Evolutionary conservation across 2,113 vertebrate species (phyloP).

Genomic region (Zeus faber): DNA sequence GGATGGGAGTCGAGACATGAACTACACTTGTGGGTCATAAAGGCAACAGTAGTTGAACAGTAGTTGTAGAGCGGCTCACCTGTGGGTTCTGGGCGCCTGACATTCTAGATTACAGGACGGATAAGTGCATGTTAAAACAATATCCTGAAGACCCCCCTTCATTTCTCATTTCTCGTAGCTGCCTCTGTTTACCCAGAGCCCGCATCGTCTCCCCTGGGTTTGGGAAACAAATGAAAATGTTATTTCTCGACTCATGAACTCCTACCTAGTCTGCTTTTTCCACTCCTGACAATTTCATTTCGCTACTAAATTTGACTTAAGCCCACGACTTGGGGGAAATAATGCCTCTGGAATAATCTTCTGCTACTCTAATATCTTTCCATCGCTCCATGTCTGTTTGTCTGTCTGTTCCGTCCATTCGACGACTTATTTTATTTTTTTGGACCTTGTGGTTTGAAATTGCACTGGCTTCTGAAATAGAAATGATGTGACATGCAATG

Average conservation of each 20-base stretch:
- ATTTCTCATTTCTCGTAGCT: conserved; percentile 99
- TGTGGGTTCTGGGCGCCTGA: conserved; percentile 92
- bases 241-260: conserved; percentile 99
- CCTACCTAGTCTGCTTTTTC: conserved; percentile 93
- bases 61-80: conserved; percentile 88
- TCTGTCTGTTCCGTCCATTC: conserved; percentile 40
- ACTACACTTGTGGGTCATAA: conserved; percentile 91
- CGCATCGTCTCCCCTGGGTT: conserved; percentile 93
- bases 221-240: conserved; percentile 99
- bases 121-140: conserved; percentile 99
- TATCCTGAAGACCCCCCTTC: conserved; percentile 93
- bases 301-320: conserved; percentile 98
- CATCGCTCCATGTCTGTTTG: conserved; percentile 23
- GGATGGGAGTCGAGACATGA: neutral
- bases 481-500: conserved; percentile 82
- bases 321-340: conserved; percentile 97
- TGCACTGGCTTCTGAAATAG: conserved; percentile 84
- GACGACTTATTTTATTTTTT: conserved; percentile 54
- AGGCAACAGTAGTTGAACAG: no score
- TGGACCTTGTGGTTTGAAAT: conserved; percentile 87
- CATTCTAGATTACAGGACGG: conserved; percentile 98
- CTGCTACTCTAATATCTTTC: conserved; percentile 82
- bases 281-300: conserved; percentile 97
- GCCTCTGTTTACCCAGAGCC: conserved; percentile 97
- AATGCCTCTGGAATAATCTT: conserved; percentile 98